Evolutionary conservation across 2,888 invertebrate genomes (phyloP), one percentile per base, ranked within the genome.

Genomic region (Epinotia demarniana): DNA sequence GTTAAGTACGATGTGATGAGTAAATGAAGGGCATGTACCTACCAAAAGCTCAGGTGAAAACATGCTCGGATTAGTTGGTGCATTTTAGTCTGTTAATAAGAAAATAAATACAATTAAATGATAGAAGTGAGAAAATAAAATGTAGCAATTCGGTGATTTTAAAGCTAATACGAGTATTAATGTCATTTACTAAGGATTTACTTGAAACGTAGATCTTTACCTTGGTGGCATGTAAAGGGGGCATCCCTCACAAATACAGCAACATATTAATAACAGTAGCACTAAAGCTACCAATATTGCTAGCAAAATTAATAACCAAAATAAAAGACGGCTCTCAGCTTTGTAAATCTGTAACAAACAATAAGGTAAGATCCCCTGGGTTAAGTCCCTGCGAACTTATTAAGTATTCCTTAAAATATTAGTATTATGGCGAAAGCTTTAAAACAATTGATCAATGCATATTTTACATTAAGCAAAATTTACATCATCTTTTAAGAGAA

Each of bases 211-310:
- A 46, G 13, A 78, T 79, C 85, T 81, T 90, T 94, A 96, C 96
- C 97, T 96, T 70, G 96, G 95, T 71, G 96, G 96, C 91, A 96
- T 96, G 83, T 97, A 97, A 70, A 97, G 95, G n/a, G 97, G 97
- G 85, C 98, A 98, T 83, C 97, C 96, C 81, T 97, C 96, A 85
- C 97, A 98, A 79, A 97, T 96, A 85, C 98, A 98, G 89, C 98
- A 98, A 77, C 97, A 94, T 78, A 98, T 95, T 67, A 98, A 92
- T 71, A 96, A 94, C 75, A 97, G 89, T 79, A 97, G 95, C 13
- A 96, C 95, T 43, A 97, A 83, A 0, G 97, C 95, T 80, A 97
- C 95, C 77, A 98, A 89, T 43, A 98, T 95, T 66, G 97, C 96
- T 77, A 98, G 89, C 18, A 97, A 89, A 80, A 98, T 96, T 70